A percentile compares a stretch with the other conserved stretches of the same genome.
Evolutionary conservation across 2,113 vertebrate species (phyloP).

Genomic region (Leiothrix lutea): DNA sequence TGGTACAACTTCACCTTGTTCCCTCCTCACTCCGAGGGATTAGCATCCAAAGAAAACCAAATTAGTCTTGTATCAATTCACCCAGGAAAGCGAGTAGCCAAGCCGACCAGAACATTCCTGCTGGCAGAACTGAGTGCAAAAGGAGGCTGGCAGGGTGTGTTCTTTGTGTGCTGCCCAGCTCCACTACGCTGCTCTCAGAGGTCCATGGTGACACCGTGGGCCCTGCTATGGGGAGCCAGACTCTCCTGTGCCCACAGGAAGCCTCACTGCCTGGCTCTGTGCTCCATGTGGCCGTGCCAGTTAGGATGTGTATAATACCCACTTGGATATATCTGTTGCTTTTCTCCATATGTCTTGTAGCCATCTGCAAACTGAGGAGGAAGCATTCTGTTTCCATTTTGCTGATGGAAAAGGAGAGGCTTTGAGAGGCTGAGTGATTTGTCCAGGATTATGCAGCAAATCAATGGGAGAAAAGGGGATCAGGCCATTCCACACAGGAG

Average conservation of each 20-base stretch:
- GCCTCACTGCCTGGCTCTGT: accelerated
- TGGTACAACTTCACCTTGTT: not conserved
- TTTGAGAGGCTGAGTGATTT: not conserved
- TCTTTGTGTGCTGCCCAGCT: not conserved
- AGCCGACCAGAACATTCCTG: not conserved
- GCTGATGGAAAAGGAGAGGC: not conserved
- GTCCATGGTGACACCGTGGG: accelerated
- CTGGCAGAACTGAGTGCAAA: not conserved
- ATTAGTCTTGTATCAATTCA: not conserved
- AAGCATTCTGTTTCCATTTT: not conserved
- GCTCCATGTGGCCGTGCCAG: not conserved
- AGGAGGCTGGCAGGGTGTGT: not conserved
- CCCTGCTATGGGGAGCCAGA: not conserved
- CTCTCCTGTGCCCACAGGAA: not conserved
- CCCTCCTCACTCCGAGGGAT: not conserved
- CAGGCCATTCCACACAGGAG: not conserved
- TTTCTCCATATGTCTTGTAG: not conserved
- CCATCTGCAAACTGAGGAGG: not conserved
- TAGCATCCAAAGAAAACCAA: not conserved
- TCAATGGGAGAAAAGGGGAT: not conserved
- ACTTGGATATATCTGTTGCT: not conserved
- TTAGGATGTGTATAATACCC: not conserved
- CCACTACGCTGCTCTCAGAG: not conserved
- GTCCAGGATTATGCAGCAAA: not conserved
- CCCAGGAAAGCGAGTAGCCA: not conserved